These are phyloP conservation scores for Anthonomus grandis DNA, from an alignment of 1,140 invertebrate genomes.

Conservation along the genomic window DNA sequence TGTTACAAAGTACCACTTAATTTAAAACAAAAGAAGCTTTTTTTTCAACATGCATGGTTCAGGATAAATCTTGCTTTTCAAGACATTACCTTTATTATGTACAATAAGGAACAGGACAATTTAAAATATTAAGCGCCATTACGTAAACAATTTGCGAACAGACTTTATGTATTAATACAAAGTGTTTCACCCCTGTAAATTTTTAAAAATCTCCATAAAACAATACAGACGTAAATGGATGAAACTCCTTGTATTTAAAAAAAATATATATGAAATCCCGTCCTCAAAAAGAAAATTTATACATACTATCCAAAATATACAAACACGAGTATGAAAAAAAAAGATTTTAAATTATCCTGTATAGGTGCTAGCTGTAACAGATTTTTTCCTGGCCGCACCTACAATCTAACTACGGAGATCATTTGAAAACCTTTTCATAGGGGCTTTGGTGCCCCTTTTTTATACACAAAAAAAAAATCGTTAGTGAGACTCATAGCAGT, in stretches of 20 bases:
- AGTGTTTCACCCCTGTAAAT: too few relatives aligned
- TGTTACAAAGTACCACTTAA: slow-evolving; percentile 28
- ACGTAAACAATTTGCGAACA: too few relatives aligned
- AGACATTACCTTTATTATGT: slow-evolving; percentile 15
- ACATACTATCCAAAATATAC: too few relatives aligned
- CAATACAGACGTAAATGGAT: too few relatives aligned
- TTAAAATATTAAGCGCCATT: slow-evolving; percentile 15
- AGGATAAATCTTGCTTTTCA: slow-evolving; percentile 4
- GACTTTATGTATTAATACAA: too few relatives aligned
- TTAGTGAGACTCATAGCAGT: slow-evolving; percentile 45
- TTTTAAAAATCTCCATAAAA: too few relatives aligned
- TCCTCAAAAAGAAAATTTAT: too few relatives aligned
- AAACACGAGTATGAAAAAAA: too few relatives aligned
- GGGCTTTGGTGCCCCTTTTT: slow-evolving; percentile 30
- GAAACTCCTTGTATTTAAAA: too few relatives aligned
- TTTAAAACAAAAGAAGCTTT: slow-evolving; percentile 38
- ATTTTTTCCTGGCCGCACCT: slow-evolving; percentile 42
- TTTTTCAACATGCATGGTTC: slow-evolving; percentile 30
- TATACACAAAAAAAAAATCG: slow-evolving; percentile 38
- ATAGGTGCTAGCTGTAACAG: slow-evolving; percentile 43
- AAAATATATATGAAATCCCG: too few relatives aligned
- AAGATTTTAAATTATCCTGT: slow-evolving; percentile 27
- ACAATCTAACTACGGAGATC: slow-evolving; percentile 48
- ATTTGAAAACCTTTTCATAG: slow-evolving; percentile 46
- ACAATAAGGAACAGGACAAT: slow-evolving; percentile 18